These are phyloP conservation scores for Neodiprion pinetum DNA, from an alignment of 1,140 invertebrate species.

Conservation along the genomic window DNA sequence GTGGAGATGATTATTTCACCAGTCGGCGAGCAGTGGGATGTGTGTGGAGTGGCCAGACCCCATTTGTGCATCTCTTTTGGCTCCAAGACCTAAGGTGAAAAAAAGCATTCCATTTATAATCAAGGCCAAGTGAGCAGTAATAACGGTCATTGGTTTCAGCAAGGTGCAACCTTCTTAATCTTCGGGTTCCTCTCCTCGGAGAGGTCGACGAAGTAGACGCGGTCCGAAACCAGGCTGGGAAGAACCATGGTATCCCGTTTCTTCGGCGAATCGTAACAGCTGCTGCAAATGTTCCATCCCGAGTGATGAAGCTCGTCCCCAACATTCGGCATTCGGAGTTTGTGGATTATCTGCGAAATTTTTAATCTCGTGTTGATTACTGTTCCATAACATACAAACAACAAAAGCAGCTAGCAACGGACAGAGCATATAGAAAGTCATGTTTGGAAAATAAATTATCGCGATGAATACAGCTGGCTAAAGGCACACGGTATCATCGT, in stretches of 20 bases:
- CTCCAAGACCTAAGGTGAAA: constrained; percentile 67
- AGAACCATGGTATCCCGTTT: constrained; percentile 82
- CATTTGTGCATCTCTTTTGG: constrained; percentile 75
- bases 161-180: constrained; percentile 66
- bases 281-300: constrained; percentile 96
- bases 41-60: constrained; percentile 87
- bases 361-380: background rate
- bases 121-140: background rate
- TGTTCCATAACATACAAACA: background rate
- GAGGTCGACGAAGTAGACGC: constrained; percentile 88
- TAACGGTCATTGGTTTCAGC: background rate
- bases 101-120: constrained; percentile 9
- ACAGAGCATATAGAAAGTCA: background rate
- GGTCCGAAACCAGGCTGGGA: constrained; percentile 81
- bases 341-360: constrained; percentile 81
- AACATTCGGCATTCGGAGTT: constrained; percentile 76
- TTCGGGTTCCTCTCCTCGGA: constrained; percentile 71
- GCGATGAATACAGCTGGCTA: background rate
- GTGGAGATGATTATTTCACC: constrained; percentile 96
- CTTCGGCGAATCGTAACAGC: constrained; percentile 75
- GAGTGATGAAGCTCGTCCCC: constrained; percentile 94
- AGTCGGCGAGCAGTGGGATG: constrained; percentile 88
- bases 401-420: too few relatives aligned
- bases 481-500: too few relatives aligned
- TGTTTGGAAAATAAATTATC: background rate